These are phyloP conservation scores for Erpobdella octoculata DNA, from an alignment of 2,888 invertebrate genomes.

Conservation along the genomic window DNA sequence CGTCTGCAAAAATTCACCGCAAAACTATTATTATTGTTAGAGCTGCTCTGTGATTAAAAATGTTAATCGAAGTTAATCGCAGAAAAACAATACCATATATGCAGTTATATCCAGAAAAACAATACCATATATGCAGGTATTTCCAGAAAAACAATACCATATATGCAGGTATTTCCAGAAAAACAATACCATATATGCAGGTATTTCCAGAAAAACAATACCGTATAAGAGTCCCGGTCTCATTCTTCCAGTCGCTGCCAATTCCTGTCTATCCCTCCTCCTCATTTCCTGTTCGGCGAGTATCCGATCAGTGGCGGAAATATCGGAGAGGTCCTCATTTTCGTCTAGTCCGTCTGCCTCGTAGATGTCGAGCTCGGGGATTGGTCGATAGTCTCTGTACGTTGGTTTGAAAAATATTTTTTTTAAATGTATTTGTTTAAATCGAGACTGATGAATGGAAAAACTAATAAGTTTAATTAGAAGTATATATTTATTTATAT, in stretches of 20 bases:
- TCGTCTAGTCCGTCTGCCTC: constrained; percentile 78
- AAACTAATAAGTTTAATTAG: neutral
- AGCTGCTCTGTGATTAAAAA: neutral
- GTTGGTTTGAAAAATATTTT: too few relatives aligned
- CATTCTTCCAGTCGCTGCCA: constrained; percentile 55
- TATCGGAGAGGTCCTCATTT: constrained; percentile 67
- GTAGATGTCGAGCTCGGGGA: constrained; percentile 88
- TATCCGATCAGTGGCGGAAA: constrained; percentile 75
- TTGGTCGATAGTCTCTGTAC: constrained; percentile 82
- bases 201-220: constrained; percentile 42
- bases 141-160: constrained; percentile 58
- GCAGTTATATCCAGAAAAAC: neutral
- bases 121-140: neutral
- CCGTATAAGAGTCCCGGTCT: constrained; percentile 82
- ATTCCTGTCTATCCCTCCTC: constrained; percentile 66
- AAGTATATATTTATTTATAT: too few relatives aligned
- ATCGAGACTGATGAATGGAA: neutral
- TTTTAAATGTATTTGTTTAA: constrained; percentile 5
- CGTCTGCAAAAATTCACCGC: constrained; percentile 57
- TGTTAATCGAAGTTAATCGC: neutral
- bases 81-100: neutral
- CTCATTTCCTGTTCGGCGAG: constrained; percentile 86
- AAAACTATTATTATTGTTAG: too few relatives aligned
- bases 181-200: neutral
- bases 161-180: constrained; percentile 55